Percentiles rank a stretch among this genome's conserved stretches.
Conservation (phyloP, 1,140 invertebrate genomes). For the Zaprionus lachaisei region DNA sequence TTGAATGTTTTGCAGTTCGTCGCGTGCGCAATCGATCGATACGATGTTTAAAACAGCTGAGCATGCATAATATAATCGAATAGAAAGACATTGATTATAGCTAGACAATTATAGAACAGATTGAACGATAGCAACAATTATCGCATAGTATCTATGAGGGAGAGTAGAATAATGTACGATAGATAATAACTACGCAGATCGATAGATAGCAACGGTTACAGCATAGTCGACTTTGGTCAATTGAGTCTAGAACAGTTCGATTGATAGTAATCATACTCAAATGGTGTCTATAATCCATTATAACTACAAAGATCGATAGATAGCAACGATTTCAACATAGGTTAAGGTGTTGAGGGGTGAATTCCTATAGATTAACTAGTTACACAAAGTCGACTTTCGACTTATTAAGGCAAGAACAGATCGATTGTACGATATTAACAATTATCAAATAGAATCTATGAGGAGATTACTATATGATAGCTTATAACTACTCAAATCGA, state of each 20-base stretch:
- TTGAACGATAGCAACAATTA: background rate
- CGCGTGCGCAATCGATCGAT: constrained; percentile 23
- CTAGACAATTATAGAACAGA: background rate
- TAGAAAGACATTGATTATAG: background rate
- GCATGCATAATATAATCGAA: constrained; percentile 22
- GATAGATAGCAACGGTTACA: background rate
- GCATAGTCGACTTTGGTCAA: no score
- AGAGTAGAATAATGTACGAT: background rate
- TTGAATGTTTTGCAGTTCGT: constrained; percentile 13
- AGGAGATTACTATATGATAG: background rate
- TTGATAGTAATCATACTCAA: no score
- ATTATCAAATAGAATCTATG: no score
- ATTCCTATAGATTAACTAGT: background rate
- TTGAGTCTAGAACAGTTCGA: no score
- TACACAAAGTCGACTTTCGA: background rate
- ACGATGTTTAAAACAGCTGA: constrained; percentile 39
- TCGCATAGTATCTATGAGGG: background rate
- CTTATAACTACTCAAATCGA: background rate
- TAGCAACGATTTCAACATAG: background rate
- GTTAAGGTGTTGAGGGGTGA: no score
- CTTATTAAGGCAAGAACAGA: background rate
- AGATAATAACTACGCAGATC: background rate
- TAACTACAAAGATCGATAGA: no score
- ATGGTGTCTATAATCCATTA: no score
- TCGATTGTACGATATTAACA: no score